Evolutionary conservation across 2,797 vertebrate species (phyloP), one percentile per base, ranked within the genome.

Genomic region (Lophius americanus): DNA sequence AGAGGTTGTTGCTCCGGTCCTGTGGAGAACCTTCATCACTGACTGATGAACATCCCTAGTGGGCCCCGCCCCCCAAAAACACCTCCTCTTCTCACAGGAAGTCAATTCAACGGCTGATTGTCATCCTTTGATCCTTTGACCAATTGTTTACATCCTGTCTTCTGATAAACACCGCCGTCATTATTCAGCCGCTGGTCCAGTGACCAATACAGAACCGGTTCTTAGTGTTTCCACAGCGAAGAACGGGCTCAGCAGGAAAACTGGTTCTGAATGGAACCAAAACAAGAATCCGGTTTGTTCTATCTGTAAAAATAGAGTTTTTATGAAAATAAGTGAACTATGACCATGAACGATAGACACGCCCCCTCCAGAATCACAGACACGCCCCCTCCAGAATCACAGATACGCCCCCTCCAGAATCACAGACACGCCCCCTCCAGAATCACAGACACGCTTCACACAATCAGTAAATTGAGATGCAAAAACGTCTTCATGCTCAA

Each of bases 1-100:
- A 91, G 89, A 0, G 75, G 76, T 79, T 88, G 88, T 88, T 89
- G 83, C 89, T 88, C 61, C 67, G 70, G 84, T 82, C 84, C 76
- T 86, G 88, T 48, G 74, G 83, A 85, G 87, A 90, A 82, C 67
- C 53, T 75, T 88, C 85, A 81, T 80, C 82, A 82, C 80, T 88
- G 86, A 88, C 86, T 80, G 69, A 87, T 86, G 84, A 88, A 73
- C 73, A 68, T 81, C 79, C 73, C 74, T 9, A 12, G 70, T 51
- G 74, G 48, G 67, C 55, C 48, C 32, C 75, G 52, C 51, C 49
- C 38, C 67, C 63, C 68, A 5, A 39, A 65, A 70, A 73, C n/a
- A 3, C 39, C 2, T 5, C 14, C 49, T n/a, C 10, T 9, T 42
- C 41, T 57, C 60, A 71, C 64, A 42, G 60, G 73, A 69, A 46